Base-by-base conservation (phyloP, 2,888 invertebrate species). In the Dryocosmus kuriphilus region DNA sequence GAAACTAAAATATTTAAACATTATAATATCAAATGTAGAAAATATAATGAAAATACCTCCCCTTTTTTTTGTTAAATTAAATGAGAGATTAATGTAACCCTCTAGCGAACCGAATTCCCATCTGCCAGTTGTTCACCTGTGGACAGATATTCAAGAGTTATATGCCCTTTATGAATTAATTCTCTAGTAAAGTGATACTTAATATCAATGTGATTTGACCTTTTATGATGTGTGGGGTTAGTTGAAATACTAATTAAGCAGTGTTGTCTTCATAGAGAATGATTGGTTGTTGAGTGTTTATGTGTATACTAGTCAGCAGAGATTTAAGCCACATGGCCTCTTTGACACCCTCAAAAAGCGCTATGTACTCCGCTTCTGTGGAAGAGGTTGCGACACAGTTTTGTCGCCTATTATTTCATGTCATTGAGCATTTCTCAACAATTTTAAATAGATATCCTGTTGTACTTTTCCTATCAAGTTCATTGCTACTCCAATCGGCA, bases 261-360 rank as follows among this genome's bases (percentile, higher is more conserved):
- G 85, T 86, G 80, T 89, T 89, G 80, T 90, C n/a, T n/a, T n/a
- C n/a, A n/a, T n/a, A n/a, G n/a, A 86, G 84, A 24, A 76, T 24
- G 46, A 86, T 85, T 38, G 83, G 83, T 57, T 81, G 35, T 30
- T 35, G 27, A 62, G 83, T 79, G 51, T 83, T 55, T 63, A 86
- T 71, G 78, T 85, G 81, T 16, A 89, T 85, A 75, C 84, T 86
- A 32, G 5, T 57, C 76, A 81, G 82, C 61, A 86, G 81, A 41
- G 86, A 86, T 79, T 86, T 88, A 57, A 89, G 76, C 87, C 86
- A 89, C 14, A 88, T 62, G 87, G 87, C 88, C 81, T 89, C 89
- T 85, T 75, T 85, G 7, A 87, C 86, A 79, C 76, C 86, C 82
- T 87, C 88, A 80, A 81, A 88, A 5, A 85, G 82, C 19, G 85